phyloP scores from a whole-genome alignment of 2,797 vertebrate genomes.

The Remorina albescens region DNA sequence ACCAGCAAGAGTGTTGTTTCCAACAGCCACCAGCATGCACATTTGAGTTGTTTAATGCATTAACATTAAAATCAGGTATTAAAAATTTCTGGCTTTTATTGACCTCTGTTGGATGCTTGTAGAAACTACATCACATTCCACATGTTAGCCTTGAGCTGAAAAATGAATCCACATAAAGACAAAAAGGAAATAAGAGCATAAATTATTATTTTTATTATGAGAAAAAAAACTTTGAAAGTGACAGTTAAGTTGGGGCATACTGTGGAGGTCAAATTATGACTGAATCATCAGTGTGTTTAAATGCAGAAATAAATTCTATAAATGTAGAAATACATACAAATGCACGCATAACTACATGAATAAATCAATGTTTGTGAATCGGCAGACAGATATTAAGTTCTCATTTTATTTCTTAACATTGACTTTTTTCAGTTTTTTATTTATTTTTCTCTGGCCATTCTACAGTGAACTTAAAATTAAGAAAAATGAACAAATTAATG shows the following conservation, averaged over 20 bases:
- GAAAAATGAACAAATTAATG: too few species aligned
- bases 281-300: neutral
- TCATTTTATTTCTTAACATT: neutral
- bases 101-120: constrained; percentile 40
- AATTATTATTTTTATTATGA: neutral
- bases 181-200: neutral
- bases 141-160: neutral
- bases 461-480: too few species aligned
- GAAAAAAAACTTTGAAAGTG: neutral
- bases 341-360: neutral
- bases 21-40: constrained; percentile 9
- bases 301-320: neutral
- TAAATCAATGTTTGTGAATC: neutral
- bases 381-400: neutral
- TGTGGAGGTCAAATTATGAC: neutral
- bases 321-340: neutral
- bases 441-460: neutral
- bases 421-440: neutral
- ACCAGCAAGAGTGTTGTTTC: constrained; percentile 22
- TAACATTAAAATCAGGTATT: neutral
- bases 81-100: constrained; percentile 7
- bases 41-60: constrained; percentile 7
- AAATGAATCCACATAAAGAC: neutral
- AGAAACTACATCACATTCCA: constrained; percentile 13
- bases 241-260: fast-evolving